Percentiles rank a stretch among this genome's conserved stretches.
phyloP scores from a whole-genome alignment of 2,113 vertebrate species.

The Xiphias gladius region DNA sequence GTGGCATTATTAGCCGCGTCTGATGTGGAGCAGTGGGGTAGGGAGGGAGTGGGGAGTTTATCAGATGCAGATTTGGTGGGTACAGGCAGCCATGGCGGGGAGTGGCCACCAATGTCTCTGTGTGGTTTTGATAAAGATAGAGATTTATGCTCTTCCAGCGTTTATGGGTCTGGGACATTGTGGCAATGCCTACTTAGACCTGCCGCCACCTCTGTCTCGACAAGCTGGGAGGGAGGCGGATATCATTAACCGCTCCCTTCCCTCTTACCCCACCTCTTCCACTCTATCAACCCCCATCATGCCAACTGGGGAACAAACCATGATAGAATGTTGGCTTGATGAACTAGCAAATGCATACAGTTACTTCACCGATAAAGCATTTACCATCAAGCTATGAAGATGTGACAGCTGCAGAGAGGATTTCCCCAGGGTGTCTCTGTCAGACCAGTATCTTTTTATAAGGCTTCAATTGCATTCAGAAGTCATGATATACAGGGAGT shows the following conservation, averaged over 20 bases:
- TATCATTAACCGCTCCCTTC: constrained; percentile 79
- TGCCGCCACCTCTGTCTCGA: constrained; percentile 85
- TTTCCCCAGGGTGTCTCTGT: constrained; percentile 54
- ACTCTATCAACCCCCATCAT: constrained; percentile 22
- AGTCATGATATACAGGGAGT: background rate
- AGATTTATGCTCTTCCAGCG: constrained; percentile 90
- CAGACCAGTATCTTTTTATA: constrained; percentile 30
- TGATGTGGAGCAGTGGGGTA: constrained; percentile 58
- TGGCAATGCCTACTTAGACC: constrained; percentile 88
- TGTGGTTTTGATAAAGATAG: constrained; percentile 87
- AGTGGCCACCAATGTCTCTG: constrained; percentile 86
- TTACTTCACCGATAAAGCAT: constrained; percentile 49
- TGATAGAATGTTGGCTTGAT: constrained; percentile 27
- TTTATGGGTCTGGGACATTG: constrained; percentile 87
- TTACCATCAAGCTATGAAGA: constrained; percentile 36
- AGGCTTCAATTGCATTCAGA: constrained; percentile 44
- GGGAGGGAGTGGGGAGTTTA: constrained; percentile 67
- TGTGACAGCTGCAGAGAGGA: constrained; percentile 54
- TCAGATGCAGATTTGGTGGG: constrained; percentile 86
- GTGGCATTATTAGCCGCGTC: constrained; percentile 78
- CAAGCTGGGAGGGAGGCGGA: constrained; percentile 77
- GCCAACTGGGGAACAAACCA: constrained; percentile 22
- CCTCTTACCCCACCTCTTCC: constrained; percentile 48
- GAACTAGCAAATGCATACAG: constrained; percentile 42
- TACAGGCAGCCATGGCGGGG: constrained; percentile 81